Evolutionary conservation across 2,113 vertebrate genomes (phyloP), one percentile per base, ranked within the genome.

Genomic region (Rhynchomys soricoides): DNA sequence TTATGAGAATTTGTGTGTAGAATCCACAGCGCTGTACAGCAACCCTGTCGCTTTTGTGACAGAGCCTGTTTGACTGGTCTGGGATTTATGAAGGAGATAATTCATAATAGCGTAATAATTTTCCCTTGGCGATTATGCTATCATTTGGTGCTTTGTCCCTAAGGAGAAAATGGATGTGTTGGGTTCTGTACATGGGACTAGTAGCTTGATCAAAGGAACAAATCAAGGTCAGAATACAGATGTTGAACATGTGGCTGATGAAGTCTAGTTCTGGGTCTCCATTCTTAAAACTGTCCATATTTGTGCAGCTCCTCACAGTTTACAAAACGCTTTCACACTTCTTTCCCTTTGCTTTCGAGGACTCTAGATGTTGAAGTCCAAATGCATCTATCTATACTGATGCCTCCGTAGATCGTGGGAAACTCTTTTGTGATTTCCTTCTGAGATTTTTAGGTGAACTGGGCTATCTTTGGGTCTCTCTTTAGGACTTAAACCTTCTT

Each of bases 71-170:
- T 98, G 98, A 98, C 98, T 98, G 95, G 91, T 97, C 96, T 97
- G 87, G 97, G 96, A 99, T 99, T 98, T 99, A 99, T 98, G 98
- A 95, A 95, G 93, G 98, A 98, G 98, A 98, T 99, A 98, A 99
- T 98, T 98, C 96, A 98, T 97, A 98, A 96, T 91, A 97, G 97
- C 98, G 98, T 98, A 98, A 98, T 99, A 98, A 98, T 98, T 99
- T 99, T 98, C 98, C 97, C 98, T 98, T 98, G 98, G 98, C 98
- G 98, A 99, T 99, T 99, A 98, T 98, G 97, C 98, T 98, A 97
- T 98, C 98, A 98, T 99, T 99, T 99, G 98, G 98, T 98, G 98
- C 97, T 98, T 98, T 98, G 98, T 98, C 98, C 98, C 98, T 98
- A 98, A 98, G 97, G 98, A 98, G 96, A 97, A 98, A 98, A 98